phyloP scores from a whole-genome alignment of 1,140 invertebrate species.

The Leguminivora glycinivorella region DNA sequence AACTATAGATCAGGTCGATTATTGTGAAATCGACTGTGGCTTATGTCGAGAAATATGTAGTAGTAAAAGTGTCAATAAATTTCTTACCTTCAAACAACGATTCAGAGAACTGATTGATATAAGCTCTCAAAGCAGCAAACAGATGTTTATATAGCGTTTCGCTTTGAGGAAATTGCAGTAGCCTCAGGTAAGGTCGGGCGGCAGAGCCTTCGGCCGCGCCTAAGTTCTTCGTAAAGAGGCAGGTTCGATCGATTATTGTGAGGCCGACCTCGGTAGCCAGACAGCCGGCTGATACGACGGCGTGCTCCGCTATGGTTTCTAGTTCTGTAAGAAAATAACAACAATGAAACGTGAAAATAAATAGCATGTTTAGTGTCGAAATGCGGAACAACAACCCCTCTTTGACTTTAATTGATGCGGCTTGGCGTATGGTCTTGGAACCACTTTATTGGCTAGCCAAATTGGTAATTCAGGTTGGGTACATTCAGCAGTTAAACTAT shows the following conservation, averaged over 20 bases:
- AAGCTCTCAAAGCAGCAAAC: conserved; percentile 93
- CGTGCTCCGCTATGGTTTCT: conserved; percentile 81
- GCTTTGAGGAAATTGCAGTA: conserved; percentile 93
- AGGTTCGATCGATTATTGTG: conserved; percentile 90
- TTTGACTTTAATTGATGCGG: too few relatives aligned
- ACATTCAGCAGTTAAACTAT: background rate
- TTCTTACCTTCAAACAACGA: conserved; percentile 88
- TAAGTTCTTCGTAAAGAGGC: conserved; percentile 91
- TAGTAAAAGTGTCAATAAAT: background rate
- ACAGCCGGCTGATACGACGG: conserved; percentile 90
- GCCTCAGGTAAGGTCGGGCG: conserved; percentile 89
- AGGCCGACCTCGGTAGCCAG: conserved; percentile 94
- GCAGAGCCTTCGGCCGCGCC: conserved; percentile 86
- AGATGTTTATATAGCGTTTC: conserved; percentile 93
- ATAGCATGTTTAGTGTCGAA: too few relatives aligned
- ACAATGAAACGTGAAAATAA: too few relatives aligned
- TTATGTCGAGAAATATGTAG: background rate
- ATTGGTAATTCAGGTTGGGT: too few relatives aligned
- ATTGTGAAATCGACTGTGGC: conserved; percentile 92
- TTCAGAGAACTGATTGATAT: conserved; percentile 93
- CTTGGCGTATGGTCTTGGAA: too few relatives aligned
- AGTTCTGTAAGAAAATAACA: conserved; percentile 67
- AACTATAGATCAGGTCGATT: conserved; percentile 91
- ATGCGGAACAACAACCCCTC: too few relatives aligned
- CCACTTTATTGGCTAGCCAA: too few relatives aligned